These are phyloP conservation scores for Brotula barbata DNA, from an alignment of 2,797 vertebrate species.

Conservation along the genomic window DNA sequence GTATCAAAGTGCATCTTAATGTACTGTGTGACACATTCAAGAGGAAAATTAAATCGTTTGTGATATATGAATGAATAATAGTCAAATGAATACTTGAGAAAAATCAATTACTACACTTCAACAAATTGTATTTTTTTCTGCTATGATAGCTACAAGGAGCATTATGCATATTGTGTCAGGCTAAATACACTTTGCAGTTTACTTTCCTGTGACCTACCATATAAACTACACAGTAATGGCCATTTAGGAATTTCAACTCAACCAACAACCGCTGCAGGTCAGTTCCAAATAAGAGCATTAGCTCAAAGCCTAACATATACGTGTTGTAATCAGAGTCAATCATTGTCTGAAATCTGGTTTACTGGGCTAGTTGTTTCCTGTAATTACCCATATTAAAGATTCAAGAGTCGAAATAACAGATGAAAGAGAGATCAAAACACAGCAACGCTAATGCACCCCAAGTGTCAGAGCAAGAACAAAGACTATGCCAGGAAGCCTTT, in stretches of 20 bases:
- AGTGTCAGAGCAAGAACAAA: slow-evolving; percentile 53
- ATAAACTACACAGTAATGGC: not conserved
- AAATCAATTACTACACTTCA: no score
- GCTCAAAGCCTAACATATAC: slow-evolving; percentile 9
- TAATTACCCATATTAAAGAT: slow-evolving; percentile 61
- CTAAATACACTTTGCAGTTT: not conserved
- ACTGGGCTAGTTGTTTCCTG: slow-evolving; percentile 47
- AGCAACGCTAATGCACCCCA: slow-evolving; percentile 20
- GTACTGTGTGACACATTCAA: no score
- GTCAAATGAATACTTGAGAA: no score
- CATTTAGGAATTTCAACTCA: slow-evolving; percentile 2
- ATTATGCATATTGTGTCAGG: no score
- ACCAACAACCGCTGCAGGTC: slow-evolving; percentile 1
- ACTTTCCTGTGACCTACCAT: not conserved
- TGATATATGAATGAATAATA: no score
- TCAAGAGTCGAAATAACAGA: slow-evolving; percentile 47
- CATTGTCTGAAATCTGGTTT: slow-evolving; percentile 35
- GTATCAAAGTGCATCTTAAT: no score
- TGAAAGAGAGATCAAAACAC: slow-evolving; percentile 49
- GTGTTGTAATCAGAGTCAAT: slow-evolving; percentile 29
- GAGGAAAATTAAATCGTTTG: no score
- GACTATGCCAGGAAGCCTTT: slow-evolving; percentile 38
- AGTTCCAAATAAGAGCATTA: slow-evolving; percentile 14
- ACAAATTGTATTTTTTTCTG: no score
- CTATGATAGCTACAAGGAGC: no score